phyloP scores from a whole-genome alignment of 2,797 vertebrate genomes.

The Chrysocyon brachyurus region DNA sequence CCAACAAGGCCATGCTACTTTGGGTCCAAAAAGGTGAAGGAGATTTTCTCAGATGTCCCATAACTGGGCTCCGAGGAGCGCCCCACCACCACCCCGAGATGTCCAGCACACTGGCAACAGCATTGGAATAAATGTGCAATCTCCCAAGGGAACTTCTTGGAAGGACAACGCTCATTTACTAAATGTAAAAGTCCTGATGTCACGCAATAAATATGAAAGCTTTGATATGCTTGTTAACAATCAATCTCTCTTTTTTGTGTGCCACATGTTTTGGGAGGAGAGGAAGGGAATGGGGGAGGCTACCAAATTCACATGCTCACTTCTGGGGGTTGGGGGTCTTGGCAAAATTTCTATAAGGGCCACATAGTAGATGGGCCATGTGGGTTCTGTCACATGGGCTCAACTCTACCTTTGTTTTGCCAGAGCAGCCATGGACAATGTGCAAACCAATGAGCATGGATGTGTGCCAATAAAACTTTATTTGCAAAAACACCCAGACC shows the following conservation, averaged over 20 bases:
- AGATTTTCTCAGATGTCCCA: constrained; percentile 35
- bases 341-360: background rate
- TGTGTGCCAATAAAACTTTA: constrained; percentile 71
- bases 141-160: constrained; percentile 29
- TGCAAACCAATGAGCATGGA: constrained; percentile 39
- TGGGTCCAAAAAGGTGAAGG: constrained; percentile 16
- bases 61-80: background rate
- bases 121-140: constrained; percentile 4
- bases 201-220: constrained; percentile 50
- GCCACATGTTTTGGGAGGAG: background rate
- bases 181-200: constrained; percentile 54
- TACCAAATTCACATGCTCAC: background rate
- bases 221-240: constrained; percentile 60
- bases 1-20: background rate
- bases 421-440: constrained; percentile 6
- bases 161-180: constrained; percentile 25
- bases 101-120: background rate
- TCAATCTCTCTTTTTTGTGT: constrained; percentile 7
- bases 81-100: background rate
- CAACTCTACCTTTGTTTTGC: background rate
- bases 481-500: constrained; percentile 41
- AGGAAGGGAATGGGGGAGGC: background rate
- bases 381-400: constrained; percentile 15
- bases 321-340: background rate
- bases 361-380: background rate